These are phyloP conservation scores for Blastomussa wellsi DNA, from an alignment of 92 coral and sea anemone species.

Conservation along the genomic window DNA sequence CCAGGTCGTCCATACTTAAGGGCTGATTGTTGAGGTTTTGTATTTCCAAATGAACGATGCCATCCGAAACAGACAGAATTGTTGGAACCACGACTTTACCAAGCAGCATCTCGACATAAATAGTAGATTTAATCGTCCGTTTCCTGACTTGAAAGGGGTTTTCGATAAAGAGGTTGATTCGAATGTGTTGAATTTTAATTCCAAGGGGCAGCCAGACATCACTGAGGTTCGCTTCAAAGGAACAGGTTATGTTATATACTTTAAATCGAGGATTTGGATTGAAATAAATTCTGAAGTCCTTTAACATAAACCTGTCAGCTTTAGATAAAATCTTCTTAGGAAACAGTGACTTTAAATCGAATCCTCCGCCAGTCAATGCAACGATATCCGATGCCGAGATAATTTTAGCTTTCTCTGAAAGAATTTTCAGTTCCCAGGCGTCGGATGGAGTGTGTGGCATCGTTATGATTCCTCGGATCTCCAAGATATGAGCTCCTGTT, in stretches of 20 bases:
- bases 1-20: constrained; percentile 42
- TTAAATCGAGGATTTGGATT: constrained; percentile 34
- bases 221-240: constrained; percentile 37
- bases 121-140: neutral
- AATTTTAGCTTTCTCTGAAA: neutral
- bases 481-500: constrained; percentile 28
- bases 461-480: neutral
- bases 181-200: constrained; percentile 35
- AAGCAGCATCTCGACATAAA: constrained; percentile 40
- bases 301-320: constrained; percentile 36
- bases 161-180: constrained; percentile 20
- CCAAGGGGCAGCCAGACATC: constrained; percentile 56
- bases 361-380: constrained; percentile 47
- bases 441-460: constrained; percentile 34
- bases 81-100: constrained; percentile 50
- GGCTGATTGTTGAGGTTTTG: constrained; percentile 36
- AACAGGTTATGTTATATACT: constrained; percentile 36
- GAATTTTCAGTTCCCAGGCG: constrained; percentile 45
- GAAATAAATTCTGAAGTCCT: constrained; percentile 31
- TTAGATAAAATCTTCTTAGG: constrained; percentile 43
- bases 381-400: constrained; percentile 36
- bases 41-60: constrained; percentile 18
- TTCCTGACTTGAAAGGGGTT: constrained; percentile 29
- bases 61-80: constrained; percentile 20
- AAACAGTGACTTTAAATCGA: constrained; percentile 50